Percentiles rank a stretch among this genome's conserved stretches.
Conservation (phyloP, 2,888 invertebrate species). For the Drosophila incognita region DNA sequence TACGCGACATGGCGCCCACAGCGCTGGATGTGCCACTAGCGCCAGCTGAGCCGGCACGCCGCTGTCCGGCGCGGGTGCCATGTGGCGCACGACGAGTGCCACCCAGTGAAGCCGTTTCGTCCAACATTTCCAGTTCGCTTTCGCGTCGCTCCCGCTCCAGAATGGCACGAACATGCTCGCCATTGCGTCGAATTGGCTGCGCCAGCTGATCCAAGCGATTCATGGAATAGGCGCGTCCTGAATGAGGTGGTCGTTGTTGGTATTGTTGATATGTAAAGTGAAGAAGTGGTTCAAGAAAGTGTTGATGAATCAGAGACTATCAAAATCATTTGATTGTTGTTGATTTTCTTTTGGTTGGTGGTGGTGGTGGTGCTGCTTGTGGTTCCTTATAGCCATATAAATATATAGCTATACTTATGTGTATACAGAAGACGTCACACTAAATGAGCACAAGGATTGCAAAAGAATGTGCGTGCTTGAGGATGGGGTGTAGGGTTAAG, state of each 20-base stretch:
- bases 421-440: slow-evolving; percentile 62
- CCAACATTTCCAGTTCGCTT: slow-evolving; percentile 83
- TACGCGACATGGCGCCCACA: slow-evolving; percentile 87
- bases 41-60: slow-evolving; percentile 50
- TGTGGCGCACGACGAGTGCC: slow-evolving; percentile 37
- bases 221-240: slow-evolving; percentile 97
- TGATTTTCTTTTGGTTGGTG: slow-evolving; percentile 27
- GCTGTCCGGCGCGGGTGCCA: slow-evolving; percentile 11
- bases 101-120: slow-evolving; percentile 82
- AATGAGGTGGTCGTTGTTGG: slow-evolving; percentile 13
- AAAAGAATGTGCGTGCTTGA: slow-evolving; percentile 36
- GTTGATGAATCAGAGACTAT: slow-evolving; percentile 65
- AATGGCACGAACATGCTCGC: slow-evolving; percentile 85
- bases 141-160: slow-evolving; percentile 84
- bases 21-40: slow-evolving; percentile 64
- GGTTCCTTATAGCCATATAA: slow-evolving; percentile 48
- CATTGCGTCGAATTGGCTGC: slow-evolving; percentile 88
- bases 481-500: slow-evolving; percentile 7
- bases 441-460: slow-evolving; percentile 39
- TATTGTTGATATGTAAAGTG: slow-evolving; percentile 64
- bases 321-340: slow-evolving; percentile 47
- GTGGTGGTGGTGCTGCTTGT: slow-evolving; percentile 46
- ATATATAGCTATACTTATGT: slow-evolving; percentile 46
- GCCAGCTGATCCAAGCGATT: slow-evolving; percentile 95
- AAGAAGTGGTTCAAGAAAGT: slow-evolving; percentile 65